Conservation (phyloP, 2,797 vertebrate species). For the Rhynchotus rufescens region DNA sequence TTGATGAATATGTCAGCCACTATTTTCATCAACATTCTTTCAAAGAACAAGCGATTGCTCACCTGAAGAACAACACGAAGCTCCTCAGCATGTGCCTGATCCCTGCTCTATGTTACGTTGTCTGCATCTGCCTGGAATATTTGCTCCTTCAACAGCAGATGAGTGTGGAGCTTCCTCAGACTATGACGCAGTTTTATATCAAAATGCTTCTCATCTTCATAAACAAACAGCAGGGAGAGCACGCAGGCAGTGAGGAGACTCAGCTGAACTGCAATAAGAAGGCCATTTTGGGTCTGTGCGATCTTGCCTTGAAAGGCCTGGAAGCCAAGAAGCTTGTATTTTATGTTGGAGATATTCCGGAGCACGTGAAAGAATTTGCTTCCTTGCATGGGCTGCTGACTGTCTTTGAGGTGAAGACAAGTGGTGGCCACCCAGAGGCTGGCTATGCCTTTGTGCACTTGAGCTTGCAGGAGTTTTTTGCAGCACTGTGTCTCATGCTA, state of each 20-base stretch:
- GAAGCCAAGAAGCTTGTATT: constrained; percentile 85
- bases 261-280: constrained; percentile 39
- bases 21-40: constrained; percentile 78
- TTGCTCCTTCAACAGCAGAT: constrained; percentile 59
- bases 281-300: constrained; percentile 80
- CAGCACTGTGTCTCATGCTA: constrained; percentile 88
- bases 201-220: constrained; percentile 84
- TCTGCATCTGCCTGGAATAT: constrained; percentile 88
- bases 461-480: constrained; percentile 91
- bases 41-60: constrained; percentile 73
- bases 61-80: constrained; percentile 77
- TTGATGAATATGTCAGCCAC: constrained; percentile 82
- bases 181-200: constrained; percentile 88
- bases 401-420: constrained; percentile 79
- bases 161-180: constrained; percentile 77
- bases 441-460: constrained; percentile 88
- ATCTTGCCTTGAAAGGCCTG: constrained; percentile 85
- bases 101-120: constrained; percentile 87
- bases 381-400: constrained; percentile 78
- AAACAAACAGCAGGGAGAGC: constrained; percentile 28
- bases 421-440: constrained; percentile 49
- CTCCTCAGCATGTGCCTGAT: constrained; percentile 86
- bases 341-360: constrained; percentile 76
- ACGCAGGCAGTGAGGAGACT: neutral
- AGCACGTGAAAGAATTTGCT: constrained; percentile 80